Base-by-base conservation (phyloP, 2,888 invertebrate species). In the Acleris sparsana region DNA sequence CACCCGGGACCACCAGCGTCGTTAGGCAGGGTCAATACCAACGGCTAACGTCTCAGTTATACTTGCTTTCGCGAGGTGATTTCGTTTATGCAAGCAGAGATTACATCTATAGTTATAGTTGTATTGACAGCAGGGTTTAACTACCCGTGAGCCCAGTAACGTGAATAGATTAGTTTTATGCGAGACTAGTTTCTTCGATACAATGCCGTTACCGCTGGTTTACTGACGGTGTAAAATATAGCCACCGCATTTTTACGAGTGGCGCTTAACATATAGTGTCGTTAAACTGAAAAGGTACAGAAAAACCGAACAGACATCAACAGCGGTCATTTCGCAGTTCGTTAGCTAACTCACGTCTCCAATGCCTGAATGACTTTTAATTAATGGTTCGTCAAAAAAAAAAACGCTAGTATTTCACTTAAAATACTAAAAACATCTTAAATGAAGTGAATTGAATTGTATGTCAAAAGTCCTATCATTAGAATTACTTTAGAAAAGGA, bases 201-300 rank as follows among this genome's bases (percentile, higher is more conserved):
- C 83, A 83, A 82, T 82, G 71, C 71, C 63, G 63, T 67, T 57
- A 62, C 58, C 73, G 75, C 75, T 70, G 80, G 77, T 90, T 89
- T 87, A 89, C 84, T 81, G 77, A 79, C 82, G 82, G 79, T 81
- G 83, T 90, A 89, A 89, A 90, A 87, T 87, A 87, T 80, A 81
- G 77, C 78, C 82, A 82, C 82, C 77, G 78, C 75, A 79, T 80
- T 85, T 89, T 90, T 91, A 92, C 87, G 89, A 87, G 75, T 83
- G 83, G 78, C 86, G 76, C 86, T 89, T 88, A 89, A 89, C 87
- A 88, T 87, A 88, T 83, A 84, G 82, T 79, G 84, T 83, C 82
- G 80, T 89, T 88, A 89, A 90, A 87, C 79, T 75, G 78, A 74
- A 80, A 76, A 80, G 79, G 82, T 80, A 83, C 81, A 82, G 77